Evolutionary conservation across 2,113 vertebrate species (phyloP), one percentile per base, ranked within the genome.

Genomic region (Peromyscus leucopus): DNA sequence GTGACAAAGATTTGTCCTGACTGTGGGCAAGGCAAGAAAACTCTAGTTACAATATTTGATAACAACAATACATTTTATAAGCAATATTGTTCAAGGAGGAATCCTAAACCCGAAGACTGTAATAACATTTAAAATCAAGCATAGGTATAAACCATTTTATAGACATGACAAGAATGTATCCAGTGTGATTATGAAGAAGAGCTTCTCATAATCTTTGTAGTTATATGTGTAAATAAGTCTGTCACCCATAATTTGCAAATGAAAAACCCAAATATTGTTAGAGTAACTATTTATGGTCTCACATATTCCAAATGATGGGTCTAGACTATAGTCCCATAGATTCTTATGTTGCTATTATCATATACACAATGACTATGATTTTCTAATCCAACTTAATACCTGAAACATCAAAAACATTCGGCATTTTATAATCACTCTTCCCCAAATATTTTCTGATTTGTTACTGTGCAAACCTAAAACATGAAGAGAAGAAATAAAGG

Each of bases 261-360:
- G 42, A 91, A 89, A 79, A 5, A 36, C n/a, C 4, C 36, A 57
- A 57, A 3, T 11, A 21, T 12, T 15, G 31, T 16, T 24, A 42
- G 36, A 4, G 3, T 31, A 61, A 55, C 22, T 36, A 9, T 69
- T 17, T 63, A 16, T 57, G 39, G 11, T 84, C 36, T 75, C 13
- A 74, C 13, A 90, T 16, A 74, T 84, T 22, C 71, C 13, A 51
- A 78, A 76, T 3, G 15, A 28, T 63, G n/a, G 26, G 51, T 36
- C 19, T 88, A 22, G 46, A 42, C 28, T 61, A 90, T 48, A 74
- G 16, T 51, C 31, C 11, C 36, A 36, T 10, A 15, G 13, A n/a
- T 57, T 94, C 87, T 86, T 86, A 72, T 83, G 39, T 67, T 93
- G 26, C 33, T 61, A 55, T 78, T 33, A 84, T 96, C 48, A 46